Percentiles rank a stretch among this genome's conserved stretches.
phyloP scores from a whole-genome alignment of 2,888 invertebrate species.

The Griposia aprilina region DNA sequence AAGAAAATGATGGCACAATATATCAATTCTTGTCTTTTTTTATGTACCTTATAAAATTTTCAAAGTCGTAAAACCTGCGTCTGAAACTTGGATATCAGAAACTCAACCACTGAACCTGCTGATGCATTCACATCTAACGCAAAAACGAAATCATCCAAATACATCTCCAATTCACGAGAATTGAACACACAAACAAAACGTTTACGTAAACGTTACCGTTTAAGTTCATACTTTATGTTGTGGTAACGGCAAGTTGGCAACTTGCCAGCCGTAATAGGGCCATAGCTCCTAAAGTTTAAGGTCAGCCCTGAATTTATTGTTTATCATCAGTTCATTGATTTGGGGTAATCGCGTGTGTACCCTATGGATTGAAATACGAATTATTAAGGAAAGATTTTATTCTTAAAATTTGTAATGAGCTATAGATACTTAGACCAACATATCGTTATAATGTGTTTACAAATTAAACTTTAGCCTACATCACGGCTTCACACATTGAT shows the following conservation, averaged over 20 bases:
- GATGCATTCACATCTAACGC: neutral
- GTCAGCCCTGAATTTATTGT: conserved; percentile 62
- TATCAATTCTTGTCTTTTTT: neutral
- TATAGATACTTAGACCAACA: no score
- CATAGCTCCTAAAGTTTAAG: conserved; percentile 68
- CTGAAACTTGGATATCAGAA: neutral
- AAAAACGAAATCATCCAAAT: conserved; percentile 8
- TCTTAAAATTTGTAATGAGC: neutral
- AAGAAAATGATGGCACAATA: neutral
- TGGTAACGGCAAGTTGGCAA: conserved; percentile 60
- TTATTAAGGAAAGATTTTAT: neutral
- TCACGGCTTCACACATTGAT: no score
- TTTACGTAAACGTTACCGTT: conserved; percentile 52
- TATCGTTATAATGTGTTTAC: no score
- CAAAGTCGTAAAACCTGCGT: neutral
- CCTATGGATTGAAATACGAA: conserved; percentile 39
- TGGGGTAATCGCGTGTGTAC: conserved; percentile 49
- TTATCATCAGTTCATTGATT: conserved; percentile 62
- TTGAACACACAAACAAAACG: conserved; percentile 51
- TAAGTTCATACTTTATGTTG: conserved; percentile 62
- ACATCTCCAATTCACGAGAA: conserved; percentile 38
- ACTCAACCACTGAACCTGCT: neutral
- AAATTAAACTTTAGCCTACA: no score
- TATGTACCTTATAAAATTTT: neutral
- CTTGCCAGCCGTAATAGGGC: conserved; percentile 62